Percentiles rank a stretch among this genome's conserved stretches.
phyloP scores from a whole-genome alignment of 1,140 invertebrate genomes.

The Gerris buenoi region DNA sequence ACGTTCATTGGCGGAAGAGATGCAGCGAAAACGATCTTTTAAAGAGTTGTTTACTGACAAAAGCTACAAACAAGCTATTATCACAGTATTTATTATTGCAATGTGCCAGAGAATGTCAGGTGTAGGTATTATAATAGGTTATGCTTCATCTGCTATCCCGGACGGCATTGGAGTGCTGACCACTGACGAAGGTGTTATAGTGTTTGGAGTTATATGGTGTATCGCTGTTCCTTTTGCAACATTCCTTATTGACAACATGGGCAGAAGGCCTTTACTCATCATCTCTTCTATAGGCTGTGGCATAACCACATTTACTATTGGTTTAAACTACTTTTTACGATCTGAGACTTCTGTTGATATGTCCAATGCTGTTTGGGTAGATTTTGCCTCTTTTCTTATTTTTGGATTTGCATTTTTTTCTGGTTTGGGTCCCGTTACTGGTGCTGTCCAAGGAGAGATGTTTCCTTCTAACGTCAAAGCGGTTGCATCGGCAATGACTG shows the following conservation, averaged over 20 bases:
- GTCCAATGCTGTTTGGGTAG: conserved; percentile 36
- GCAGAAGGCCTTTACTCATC: conserved; percentile 48
- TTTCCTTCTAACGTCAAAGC: too few relatives aligned
- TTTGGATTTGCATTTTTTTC: conserved; percentile 54
- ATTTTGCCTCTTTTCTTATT: conserved; percentile 44
- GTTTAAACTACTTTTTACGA: conserved; percentile 42
- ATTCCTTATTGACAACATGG: conserved; percentile 49
- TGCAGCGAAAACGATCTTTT: conserved; percentile 24
- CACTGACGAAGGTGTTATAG: conserved; percentile 38
- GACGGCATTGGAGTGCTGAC: conserved; percentile 33
- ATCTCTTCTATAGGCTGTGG: conserved; percentile 38
- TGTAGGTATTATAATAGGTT: conserved; percentile 54
- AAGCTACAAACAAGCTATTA: conserved; percentile 44
- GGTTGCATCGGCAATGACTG: too few relatives aligned
- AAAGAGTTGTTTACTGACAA: conserved; percentile 35
- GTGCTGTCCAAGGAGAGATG: too few relatives aligned
- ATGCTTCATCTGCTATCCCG: conserved; percentile 54
- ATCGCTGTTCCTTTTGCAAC: conserved; percentile 43
- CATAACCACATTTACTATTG: conserved; percentile 28
- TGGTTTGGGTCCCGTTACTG: conserved; percentile 53
- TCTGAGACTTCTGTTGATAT: conserved; percentile 34
- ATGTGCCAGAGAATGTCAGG: conserved; percentile 59
- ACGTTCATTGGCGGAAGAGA: conserved; percentile 15
- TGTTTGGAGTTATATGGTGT: conserved; percentile 49
- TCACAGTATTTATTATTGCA: conserved; percentile 47